Base-by-base conservation (phyloP, 2,888 invertebrate genomes). In the Phaedon cochleariae region DNA sequence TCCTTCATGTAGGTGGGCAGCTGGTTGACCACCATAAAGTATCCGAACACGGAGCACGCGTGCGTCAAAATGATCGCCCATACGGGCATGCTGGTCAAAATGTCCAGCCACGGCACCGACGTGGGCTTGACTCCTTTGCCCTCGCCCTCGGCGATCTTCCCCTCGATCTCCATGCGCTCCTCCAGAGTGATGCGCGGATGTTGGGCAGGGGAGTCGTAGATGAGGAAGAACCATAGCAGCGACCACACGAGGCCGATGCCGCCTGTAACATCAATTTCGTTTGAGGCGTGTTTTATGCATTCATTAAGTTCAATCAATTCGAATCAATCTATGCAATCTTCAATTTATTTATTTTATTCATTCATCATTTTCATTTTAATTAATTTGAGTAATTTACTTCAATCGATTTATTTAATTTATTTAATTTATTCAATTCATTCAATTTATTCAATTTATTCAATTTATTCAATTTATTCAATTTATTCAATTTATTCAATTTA, bases 21-120 rank as follows among this genome's bases (percentile, higher is more conserved):
- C 78, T 95, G 94, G 84, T 94, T 93, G 72, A 95, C 90, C 31
- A 95, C 91, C 10, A 93, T 94, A 84, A 94, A 95, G 85, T 94
- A 95, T 0, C 94, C 92, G 84, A 94, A 95, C 53, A 95, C 94
- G 5, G 93, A 93, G 62, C 92, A 90, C 0, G 89, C 92, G 79
- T 95, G 94, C 0, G 93, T 92, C 63, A 95, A 83, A 71, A 95
- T 88, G 79, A 95, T 93, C 12, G 94, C 93, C 94, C 94, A 95
- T 4, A 95, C 94, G 0, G 94, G 92, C 0, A 87, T 78, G 0
- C 94, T 93, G 1, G 87, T 85, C 46, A 94, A 80, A 73, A 95
- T 85, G 18, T 85, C 81, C 58, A 82, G 84, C 94, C 94, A 95
- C 0, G 95, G 95, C 0, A 94, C 93, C 41, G 88, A 78, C 15